phyloP scores from a whole-genome alignment of 2,113 vertebrate species.

The Terrapene triunguis region DNA sequence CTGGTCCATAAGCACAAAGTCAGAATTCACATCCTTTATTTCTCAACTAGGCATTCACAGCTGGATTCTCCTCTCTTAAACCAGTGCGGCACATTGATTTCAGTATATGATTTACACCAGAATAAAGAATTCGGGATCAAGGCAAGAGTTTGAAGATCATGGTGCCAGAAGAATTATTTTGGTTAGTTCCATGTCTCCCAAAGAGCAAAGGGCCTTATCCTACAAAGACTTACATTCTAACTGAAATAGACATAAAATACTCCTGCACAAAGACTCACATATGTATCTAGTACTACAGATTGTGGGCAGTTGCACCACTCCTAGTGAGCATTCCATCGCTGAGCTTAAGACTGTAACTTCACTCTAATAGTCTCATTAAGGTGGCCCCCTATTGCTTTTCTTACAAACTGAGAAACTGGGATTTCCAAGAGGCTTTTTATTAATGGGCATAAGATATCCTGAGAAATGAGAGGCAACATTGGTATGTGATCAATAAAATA shows the following conservation, averaged over 20 bases:
- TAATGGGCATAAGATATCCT: not conserved
- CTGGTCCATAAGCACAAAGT: not conserved
- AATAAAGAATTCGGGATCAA: not conserved
- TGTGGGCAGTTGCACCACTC: too few species aligned
- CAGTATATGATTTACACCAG: not conserved
- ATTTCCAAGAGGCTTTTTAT: too few species aligned
- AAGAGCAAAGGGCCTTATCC: not conserved
- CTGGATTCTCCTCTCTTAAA: not conserved
- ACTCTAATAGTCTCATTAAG: not conserved
- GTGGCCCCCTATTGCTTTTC: too few species aligned
- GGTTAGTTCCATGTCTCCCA: not conserved
- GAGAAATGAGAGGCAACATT: fast-evolving
- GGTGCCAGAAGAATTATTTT: not conserved
- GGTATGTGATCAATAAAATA: fast-evolving
- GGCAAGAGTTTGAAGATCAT: not conserved
- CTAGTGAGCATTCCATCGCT: not conserved
- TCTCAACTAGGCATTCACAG: not conserved
- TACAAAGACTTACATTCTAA: not conserved
- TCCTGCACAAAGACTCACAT: too few species aligned
- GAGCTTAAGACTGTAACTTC: not conserved
- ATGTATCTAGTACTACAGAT: too few species aligned
- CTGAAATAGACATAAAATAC: too few species aligned
- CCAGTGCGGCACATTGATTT: not conserved
- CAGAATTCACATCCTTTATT: not conserved
- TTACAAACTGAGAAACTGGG: too few species aligned